Conservation (phyloP, 2,888 invertebrate genomes). For the Pyrgus malvae region DNA sequence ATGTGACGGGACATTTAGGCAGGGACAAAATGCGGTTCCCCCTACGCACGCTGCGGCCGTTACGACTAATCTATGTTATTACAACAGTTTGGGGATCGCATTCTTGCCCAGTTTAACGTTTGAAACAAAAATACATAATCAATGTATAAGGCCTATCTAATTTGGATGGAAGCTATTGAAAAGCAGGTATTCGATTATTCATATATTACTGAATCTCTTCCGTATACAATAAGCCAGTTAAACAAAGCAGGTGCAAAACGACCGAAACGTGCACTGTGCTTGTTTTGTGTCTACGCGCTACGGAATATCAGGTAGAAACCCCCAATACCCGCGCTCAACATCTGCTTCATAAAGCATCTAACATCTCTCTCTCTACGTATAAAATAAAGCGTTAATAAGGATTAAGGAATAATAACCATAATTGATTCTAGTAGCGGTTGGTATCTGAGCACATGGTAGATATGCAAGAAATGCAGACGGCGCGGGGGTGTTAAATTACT, state of each 20-base stretch:
- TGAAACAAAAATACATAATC: constrained; percentile 1
- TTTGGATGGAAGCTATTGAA: not conserved
- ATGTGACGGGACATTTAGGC: not conserved
- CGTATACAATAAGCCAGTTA: constrained; percentile 31
- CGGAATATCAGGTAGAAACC: constrained; percentile 31
- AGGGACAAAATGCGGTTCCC: constrained; percentile 2
- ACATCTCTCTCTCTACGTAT: not conserved
- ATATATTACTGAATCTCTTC: constrained; percentile 24
- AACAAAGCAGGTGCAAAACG: constrained; percentile 60
- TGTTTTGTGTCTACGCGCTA: constrained; percentile 43
- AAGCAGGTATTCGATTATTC: not conserved
- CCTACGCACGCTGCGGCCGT: not conserved
- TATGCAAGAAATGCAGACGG: constrained; percentile 7
- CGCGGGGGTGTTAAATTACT: constrained; percentile 17
- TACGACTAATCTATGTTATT: constrained; percentile 17
- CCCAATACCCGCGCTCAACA: not conserved
- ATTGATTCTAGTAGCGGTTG: not conserved
- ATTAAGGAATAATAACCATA: not conserved
- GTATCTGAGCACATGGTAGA: constrained; percentile 13
- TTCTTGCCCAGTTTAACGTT: not conserved
- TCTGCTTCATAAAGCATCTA: not conserved
- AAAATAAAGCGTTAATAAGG: not conserved
- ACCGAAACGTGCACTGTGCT: constrained; percentile 45
- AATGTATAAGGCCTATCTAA: too few species aligned
- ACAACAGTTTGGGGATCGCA: constrained; percentile 5